These are phyloP conservation scores for Podiceps cristatus DNA, from an alignment of 2,113 vertebrate genomes.

Conservation along the genomic window DNA sequence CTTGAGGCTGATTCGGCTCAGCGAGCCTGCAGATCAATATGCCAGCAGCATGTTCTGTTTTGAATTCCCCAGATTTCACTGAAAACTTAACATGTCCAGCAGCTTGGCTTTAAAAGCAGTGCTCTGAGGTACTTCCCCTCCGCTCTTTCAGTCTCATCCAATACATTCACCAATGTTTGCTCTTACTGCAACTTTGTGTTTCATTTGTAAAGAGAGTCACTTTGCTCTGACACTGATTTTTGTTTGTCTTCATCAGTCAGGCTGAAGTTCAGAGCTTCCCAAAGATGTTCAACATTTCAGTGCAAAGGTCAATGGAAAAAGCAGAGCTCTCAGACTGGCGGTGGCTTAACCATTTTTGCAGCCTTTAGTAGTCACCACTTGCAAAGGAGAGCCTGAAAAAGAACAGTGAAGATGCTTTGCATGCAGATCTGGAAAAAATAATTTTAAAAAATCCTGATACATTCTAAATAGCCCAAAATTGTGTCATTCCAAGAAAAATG, in stretches of 20 bases:
- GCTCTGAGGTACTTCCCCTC: neutral
- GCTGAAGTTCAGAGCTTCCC: neutral
- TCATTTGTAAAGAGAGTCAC: neutral
- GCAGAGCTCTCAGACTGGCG: neutral
- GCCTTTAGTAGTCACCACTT: neutral
- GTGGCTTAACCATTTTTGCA: neutral
- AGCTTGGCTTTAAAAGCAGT: neutral
- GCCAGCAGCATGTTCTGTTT: neutral
- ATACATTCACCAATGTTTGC: neutral
- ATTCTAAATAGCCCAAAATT: neutral
- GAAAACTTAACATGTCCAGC: neutral
- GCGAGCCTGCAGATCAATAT: neutral
- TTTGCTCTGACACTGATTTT: neutral
- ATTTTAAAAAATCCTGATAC: fast-evolving
- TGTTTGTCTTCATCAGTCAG: neutral
- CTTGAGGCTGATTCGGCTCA: fast-evolving
- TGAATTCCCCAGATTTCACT: neutral
- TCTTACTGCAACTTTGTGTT: neutral
- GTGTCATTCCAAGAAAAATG: neutral
- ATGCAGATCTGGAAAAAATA: neutral
- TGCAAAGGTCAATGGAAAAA: neutral
- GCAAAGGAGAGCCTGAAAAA: neutral
- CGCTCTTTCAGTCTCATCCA: neutral
- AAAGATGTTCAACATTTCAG: neutral
- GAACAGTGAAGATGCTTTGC: neutral